These are phyloP conservation scores for Agriopis leucophaearia DNA, from an alignment of 2,888 invertebrate species.

Conservation along the genomic window DNA sequence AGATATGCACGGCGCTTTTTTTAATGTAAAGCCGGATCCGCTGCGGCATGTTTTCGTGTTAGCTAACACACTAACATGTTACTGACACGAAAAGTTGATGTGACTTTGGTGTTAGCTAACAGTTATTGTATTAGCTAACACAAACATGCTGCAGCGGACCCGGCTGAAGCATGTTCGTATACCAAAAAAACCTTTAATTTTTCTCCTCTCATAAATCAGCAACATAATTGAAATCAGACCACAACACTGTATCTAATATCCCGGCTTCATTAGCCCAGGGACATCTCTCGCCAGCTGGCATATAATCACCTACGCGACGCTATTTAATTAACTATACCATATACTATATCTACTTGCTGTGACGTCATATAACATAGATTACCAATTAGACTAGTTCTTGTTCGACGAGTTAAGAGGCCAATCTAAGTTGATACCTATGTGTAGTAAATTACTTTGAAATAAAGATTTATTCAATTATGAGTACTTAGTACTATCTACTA, in stretches of 20 bases:
- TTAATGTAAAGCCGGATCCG: too few species aligned
- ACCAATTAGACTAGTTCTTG: slow-evolving; percentile 3
- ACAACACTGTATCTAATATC: slow-evolving; percentile 5
- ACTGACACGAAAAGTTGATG: too few species aligned
- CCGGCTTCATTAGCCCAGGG: slow-evolving; percentile 2
- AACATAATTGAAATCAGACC: not conserved
- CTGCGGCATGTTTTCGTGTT: too few species aligned
- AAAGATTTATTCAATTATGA: too few species aligned
- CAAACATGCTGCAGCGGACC: too few species aligned
- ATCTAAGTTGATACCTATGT: not conserved
- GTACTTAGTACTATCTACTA: too few species aligned
- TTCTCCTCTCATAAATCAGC: not conserved
- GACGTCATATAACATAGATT: slow-evolving; percentile 10
- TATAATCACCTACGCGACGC: slow-evolving; percentile 35
- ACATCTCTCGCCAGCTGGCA: slow-evolving; percentile 24
- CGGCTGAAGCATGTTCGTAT: too few species aligned
- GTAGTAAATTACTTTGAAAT: too few species aligned
- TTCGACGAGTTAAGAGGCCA: not conserved
- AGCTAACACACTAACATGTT: too few species aligned
- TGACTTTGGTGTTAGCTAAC: too few species aligned
- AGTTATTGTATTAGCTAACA: too few species aligned
- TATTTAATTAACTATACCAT: slow-evolving; percentile 26
- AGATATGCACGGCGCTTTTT: too few species aligned
- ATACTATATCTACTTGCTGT: not conserved
- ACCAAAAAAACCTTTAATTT: not conserved